Evolutionary conservation across 2,113 vertebrate genomes (phyloP).

Genomic region (Oenanthe oenanthe): DNA sequence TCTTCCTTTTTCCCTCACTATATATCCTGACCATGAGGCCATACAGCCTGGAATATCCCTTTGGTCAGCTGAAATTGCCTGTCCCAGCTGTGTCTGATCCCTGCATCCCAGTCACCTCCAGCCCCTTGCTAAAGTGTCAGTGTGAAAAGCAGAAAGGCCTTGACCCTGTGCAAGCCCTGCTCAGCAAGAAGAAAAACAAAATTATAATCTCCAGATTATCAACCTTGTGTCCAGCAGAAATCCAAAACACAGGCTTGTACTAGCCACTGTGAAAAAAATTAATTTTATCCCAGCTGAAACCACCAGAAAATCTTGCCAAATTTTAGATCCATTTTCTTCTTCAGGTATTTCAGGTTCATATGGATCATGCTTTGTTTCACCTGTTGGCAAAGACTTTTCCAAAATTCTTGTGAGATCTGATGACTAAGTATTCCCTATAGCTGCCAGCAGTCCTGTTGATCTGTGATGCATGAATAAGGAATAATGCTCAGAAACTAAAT

Average conservation of each 20-base stretch:
- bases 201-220: neutral
- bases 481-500: neutral
- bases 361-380: neutral
- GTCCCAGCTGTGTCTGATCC: neutral
- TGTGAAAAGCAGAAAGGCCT: neutral
- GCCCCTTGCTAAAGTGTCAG: neutral
- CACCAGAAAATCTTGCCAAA: neutral
- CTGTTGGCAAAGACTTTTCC: neutral
- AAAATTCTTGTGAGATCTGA: neutral
- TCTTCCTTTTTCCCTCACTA: neutral
- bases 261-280: neutral
- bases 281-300: neutral
- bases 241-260: neutral
- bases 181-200: neutral
- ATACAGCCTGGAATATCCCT: neutral
- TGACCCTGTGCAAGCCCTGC: neutral
- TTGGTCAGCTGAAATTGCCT: neutral
- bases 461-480: neutral
- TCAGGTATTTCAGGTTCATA: neutral
- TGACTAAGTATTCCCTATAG: neutral
- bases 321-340: neutral
- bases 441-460: neutral
- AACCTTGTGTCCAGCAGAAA: neutral
- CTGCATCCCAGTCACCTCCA: rapidly evolving
- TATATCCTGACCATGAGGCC: neutral